Evolutionary conservation across 1,140 invertebrate species (phyloP).

Genomic region (Melanaphis sacchari): DNA sequence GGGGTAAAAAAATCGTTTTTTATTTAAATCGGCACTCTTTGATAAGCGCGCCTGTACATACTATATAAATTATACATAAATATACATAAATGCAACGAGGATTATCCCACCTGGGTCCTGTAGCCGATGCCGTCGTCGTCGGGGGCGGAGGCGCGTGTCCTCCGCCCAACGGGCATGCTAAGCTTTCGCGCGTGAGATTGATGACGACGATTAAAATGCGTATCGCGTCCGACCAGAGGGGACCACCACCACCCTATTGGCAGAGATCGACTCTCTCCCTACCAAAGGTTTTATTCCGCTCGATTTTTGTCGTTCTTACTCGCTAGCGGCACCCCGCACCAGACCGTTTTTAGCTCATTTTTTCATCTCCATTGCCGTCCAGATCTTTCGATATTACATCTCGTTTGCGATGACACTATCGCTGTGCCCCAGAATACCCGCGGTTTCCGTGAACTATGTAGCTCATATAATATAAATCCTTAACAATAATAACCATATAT

Average conservation of each 20-base stretch:
- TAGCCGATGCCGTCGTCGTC: background rate
- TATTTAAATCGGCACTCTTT: constrained; percentile 29
- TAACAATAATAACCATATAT: background rate
- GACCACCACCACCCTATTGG: background rate
- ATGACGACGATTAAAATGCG: constrained; percentile 50
- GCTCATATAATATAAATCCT: background rate
- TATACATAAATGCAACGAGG: background rate
- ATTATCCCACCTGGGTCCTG: constrained; percentile 42
- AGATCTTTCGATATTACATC: background rate
- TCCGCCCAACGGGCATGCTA: background rate
- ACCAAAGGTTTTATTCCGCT: background rate
- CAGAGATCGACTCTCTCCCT: background rate
- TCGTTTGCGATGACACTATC: constrained; percentile 2
- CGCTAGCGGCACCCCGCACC: background rate
- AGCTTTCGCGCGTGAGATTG: constrained; percentile 22
- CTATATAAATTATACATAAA: background rate
- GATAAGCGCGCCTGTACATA: background rate
- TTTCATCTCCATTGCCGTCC: background rate
- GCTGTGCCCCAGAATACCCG: background rate
- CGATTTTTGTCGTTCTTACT: background rate
- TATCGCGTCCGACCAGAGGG: constrained; percentile 31
- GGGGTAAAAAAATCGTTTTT: constrained; percentile 17
- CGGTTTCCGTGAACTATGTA: background rate
- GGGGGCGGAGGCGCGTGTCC: too few species aligned
- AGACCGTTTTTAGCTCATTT: background rate